phyloP scores from a whole-genome alignment of 1,140 invertebrate genomes.

The Zaprionus ghesquierei region DNA sequence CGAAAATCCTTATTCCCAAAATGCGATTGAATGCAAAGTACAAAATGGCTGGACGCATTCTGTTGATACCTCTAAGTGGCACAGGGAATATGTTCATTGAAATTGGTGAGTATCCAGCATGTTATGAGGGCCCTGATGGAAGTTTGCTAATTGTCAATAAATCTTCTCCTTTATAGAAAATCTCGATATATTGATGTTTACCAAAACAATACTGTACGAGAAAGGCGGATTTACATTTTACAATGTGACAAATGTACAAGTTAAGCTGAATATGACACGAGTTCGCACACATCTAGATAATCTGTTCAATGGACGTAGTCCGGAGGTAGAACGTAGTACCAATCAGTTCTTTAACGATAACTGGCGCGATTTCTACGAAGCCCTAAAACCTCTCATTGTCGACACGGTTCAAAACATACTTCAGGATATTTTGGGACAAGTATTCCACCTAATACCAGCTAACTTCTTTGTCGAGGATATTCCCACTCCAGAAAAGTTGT shows the following conservation, averaged over 20 bases:
- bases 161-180: conserved; percentile 83
- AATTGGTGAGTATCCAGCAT: conserved; percentile 84
- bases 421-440: conserved; percentile 85
- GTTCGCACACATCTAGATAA: conserved; percentile 62
- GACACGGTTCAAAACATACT: conserved; percentile 87
- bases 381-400: conserved; percentile 85
- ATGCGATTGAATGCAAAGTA: conserved; percentile 88
- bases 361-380: conserved; percentile 87
- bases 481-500: conserved; percentile 61
- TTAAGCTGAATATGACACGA: conserved; percentile 84
- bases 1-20: conserved; percentile 85
- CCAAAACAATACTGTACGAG: conserved; percentile 85
- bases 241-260: conserved; percentile 85
- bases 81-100: conserved; percentile 87
- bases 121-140: no score
- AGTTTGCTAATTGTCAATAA: neutral
- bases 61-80: conserved; percentile 88
- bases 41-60: conserved; percentile 87
- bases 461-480: conserved; percentile 79
- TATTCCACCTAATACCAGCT: conserved; percentile 86
- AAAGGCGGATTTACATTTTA: conserved; percentile 86
- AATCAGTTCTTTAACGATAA: conserved; percentile 88
- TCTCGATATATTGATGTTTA: conserved; percentile 85
- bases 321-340: conserved; percentile 85
- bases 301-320: conserved; percentile 68